A percentile compares a stretch with the other conserved stretches of the same genome.
phyloP scores from a whole-genome alignment of 2,113 vertebrate genomes.

The Proteles cristata region DNA sequence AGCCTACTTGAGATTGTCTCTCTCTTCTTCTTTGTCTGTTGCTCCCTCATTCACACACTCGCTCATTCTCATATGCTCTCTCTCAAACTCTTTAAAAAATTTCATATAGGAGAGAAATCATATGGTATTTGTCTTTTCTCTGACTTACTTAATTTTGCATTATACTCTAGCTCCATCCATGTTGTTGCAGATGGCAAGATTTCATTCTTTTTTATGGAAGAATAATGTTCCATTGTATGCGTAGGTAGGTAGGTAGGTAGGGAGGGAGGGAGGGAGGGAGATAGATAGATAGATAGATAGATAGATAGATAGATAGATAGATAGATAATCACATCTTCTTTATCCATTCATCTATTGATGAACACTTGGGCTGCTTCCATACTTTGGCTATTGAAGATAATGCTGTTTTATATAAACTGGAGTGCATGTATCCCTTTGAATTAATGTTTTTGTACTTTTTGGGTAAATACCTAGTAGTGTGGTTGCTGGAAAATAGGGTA shows the following conservation, averaged over 20 bases:
- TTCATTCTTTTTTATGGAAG: background rate
- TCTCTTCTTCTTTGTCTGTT: too few relatives aligned
- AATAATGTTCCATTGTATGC: background rate
- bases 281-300: too few relatives aligned
- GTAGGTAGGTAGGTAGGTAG: too few relatives aligned
- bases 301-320: too few relatives aligned
- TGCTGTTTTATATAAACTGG: background rate
- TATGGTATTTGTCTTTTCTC: background rate
- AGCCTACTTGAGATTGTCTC: too few relatives aligned
- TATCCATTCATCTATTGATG: background rate
- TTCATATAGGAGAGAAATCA: background rate
- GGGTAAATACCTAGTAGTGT: background rate
- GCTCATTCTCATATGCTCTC: too few relatives aligned
- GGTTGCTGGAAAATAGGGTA: background rate
- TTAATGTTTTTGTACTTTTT: background rate
- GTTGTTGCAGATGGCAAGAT: background rate
- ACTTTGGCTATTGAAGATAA: background rate
- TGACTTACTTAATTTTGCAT: background rate
- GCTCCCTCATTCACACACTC: too few relatives aligned
- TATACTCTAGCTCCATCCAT: background rate
- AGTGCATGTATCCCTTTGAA: background rate
- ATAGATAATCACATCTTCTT: background rate
- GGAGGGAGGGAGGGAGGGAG: too few relatives aligned
- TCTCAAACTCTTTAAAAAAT: background rate
- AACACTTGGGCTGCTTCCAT: background rate